Conservation (phyloP, 2,888 invertebrate species). For the Pherbina coryleti region DNA sequence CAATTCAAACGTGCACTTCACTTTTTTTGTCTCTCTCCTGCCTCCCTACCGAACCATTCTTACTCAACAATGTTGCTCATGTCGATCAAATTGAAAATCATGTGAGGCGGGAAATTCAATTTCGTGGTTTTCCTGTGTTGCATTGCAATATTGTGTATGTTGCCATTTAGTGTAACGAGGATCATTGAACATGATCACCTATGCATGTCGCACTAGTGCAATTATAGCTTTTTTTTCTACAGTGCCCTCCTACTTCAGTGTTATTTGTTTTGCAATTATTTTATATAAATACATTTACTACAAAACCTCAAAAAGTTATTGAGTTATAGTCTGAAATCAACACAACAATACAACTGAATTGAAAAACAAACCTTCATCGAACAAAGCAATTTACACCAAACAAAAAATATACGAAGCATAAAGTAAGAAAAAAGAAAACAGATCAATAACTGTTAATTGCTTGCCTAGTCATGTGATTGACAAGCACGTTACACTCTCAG, state of each 20-base stretch:
- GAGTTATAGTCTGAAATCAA: slow-evolving; percentile 45
- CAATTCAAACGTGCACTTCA: background rate
- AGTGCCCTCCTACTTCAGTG: background rate
- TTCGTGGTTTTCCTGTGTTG: slow-evolving; percentile 69
- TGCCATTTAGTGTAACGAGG: slow-evolving; percentile 29
- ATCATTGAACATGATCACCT: slow-evolving; percentile 68
- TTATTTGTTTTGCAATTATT: slow-evolving; percentile 40
- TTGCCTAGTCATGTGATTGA: slow-evolving; percentile 56
- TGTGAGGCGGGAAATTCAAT: slow-evolving; percentile 69
- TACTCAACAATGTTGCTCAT: slow-evolving; percentile 39
- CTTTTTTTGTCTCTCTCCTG: background rate
- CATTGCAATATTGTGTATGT: background rate
- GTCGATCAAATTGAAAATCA: slow-evolving; percentile 49
- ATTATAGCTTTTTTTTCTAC: slow-evolving; percentile 28
- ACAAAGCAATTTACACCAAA: slow-evolving; percentile 9
- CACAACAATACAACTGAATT: background rate
- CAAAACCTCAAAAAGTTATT: slow-evolving; percentile 62
- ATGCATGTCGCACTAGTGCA: slow-evolving; percentile 63
- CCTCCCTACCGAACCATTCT: background rate
- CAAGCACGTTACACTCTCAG: slow-evolving; percentile 42
- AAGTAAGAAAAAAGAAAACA: slow-evolving; percentile 32
- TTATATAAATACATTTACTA: slow-evolving; percentile 16
- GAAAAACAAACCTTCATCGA: background rate
- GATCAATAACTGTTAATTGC: slow-evolving; percentile 53
- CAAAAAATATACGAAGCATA: background rate